A percentile compares a stretch with the other conserved stretches of the same genome.
phyloP scores from a whole-genome alignment of 2,113 vertebrate genomes.

The Stegastes partitus region DNA sequence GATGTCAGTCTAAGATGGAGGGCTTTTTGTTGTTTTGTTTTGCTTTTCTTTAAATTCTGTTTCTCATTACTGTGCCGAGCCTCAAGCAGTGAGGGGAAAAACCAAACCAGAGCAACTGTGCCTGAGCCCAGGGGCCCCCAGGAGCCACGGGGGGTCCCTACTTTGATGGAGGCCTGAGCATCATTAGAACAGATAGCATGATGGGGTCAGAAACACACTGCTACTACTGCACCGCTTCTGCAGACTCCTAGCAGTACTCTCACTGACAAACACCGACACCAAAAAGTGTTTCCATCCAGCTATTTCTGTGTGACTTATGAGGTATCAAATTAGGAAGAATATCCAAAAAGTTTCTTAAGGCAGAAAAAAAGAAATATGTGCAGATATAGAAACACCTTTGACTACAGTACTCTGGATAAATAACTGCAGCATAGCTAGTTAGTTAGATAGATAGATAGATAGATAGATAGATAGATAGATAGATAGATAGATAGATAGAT shows the following conservation, averaged over 20 bases:
- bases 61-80: constrained; percentile 80
- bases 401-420: background rate
- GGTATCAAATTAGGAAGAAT: constrained; percentile 25
- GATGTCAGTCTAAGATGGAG: constrained; percentile 78
- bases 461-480: constrained; percentile 27
- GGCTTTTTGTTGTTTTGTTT: constrained; percentile 75
- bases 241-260: constrained; percentile 63
- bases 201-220: constrained; percentile 78
- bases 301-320: constrained; percentile 43
- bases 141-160: constrained; percentile 79
- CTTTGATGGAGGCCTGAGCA: constrained; percentile 84
- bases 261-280: constrained; percentile 55
- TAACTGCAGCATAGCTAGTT: background rate
- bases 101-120: constrained; percentile 69
- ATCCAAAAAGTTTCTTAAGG: constrained; percentile 24
- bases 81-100: constrained; percentile 72
- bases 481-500: constrained; percentile 27
- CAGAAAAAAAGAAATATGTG: constrained; percentile 26
- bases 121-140: constrained; percentile 77
- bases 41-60: constrained; percentile 78
- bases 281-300: constrained; percentile 45
- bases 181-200: constrained; percentile 84
- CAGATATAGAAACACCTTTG: background rate
- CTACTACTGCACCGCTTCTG: constrained; percentile 59
- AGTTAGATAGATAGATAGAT: constrained; percentile 13